A percentile compares a stretch with the other conserved stretches of the same genome.
phyloP scores from a whole-genome alignment of 2,113 vertebrate genomes.

The Numida meleagris region DNA sequence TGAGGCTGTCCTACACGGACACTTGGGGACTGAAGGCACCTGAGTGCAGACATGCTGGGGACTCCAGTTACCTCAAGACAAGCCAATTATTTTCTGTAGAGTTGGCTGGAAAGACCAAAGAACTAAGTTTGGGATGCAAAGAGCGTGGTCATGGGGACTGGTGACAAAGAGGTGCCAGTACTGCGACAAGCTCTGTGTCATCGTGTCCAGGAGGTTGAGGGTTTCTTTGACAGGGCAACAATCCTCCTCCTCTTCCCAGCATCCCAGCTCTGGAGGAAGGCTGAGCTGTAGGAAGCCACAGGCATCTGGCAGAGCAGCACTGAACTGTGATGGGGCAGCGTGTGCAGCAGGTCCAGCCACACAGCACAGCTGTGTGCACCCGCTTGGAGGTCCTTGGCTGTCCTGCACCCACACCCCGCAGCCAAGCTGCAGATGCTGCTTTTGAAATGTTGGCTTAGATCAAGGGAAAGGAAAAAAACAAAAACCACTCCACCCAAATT shows the following conservation, averaged over 20 bases:
- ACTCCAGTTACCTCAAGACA: not conserved
- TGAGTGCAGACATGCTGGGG: not conserved
- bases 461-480: not conserved
- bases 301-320: not conserved
- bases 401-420: not conserved
- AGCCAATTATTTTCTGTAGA: not conserved
- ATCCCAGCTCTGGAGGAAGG: not conserved
- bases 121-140: not conserved
- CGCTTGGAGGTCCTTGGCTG: not conserved
- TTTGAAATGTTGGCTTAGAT: constrained; percentile 55
- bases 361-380: not conserved
- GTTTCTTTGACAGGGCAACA: not conserved
- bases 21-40: accelerated
- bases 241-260: not conserved
- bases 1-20: not conserved
- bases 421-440: constrained; percentile 8
- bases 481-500: not conserved
- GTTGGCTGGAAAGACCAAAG: not conserved
- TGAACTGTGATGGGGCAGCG: not conserved
- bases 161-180: not conserved
- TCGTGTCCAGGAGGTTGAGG: not conserved
- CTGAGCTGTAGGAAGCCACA: not conserved
- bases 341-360: not conserved
- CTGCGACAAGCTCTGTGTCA: accelerated
- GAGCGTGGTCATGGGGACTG: not conserved